phyloP scores from a whole-genome alignment of 2,797 vertebrate species.

The Eulemur mongoz region DNA sequence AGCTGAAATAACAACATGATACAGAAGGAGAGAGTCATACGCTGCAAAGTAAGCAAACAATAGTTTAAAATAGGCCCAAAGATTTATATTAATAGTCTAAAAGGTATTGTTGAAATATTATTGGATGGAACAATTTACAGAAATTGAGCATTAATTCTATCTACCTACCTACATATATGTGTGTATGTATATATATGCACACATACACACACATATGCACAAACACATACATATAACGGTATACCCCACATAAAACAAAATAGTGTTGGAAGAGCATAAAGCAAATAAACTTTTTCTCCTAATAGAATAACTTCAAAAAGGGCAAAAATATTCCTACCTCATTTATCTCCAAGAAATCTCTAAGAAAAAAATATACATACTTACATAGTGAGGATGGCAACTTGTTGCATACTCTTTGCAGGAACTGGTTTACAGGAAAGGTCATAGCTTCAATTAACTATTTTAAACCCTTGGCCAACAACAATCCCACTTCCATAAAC shows the following conservation, averaged over 20 bases:
- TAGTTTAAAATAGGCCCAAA: neutral
- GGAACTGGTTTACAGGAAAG: neutral
- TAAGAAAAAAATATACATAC: neutral
- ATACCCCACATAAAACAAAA: neutral
- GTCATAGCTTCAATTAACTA: neutral
- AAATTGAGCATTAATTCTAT: neutral
- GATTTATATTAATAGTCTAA: neutral
- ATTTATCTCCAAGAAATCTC: neutral
- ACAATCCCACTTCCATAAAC: neutral
- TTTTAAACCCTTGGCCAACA: neutral
- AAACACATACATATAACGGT: neutral
- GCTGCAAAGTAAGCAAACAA: neutral
- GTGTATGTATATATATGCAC: too few species aligned
- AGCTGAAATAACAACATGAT: neutral
- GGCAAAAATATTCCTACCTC: neutral
- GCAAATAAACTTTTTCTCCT: neutral
- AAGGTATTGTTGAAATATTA: neutral
- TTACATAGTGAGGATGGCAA: neutral
- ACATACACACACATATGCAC: too few species aligned
- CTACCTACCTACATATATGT: too few species aligned
- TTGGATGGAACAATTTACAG: neutral
- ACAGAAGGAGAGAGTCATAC: neutral
- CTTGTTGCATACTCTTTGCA: neutral
- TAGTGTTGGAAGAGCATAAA: neutral
- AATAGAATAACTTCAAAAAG: neutral